A percentile compares a stretch with the other conserved stretches of the same genome.
Conservation (phyloP, 2,797 vertebrate species). For the Xiphorhynchus erythropygius region DNA sequence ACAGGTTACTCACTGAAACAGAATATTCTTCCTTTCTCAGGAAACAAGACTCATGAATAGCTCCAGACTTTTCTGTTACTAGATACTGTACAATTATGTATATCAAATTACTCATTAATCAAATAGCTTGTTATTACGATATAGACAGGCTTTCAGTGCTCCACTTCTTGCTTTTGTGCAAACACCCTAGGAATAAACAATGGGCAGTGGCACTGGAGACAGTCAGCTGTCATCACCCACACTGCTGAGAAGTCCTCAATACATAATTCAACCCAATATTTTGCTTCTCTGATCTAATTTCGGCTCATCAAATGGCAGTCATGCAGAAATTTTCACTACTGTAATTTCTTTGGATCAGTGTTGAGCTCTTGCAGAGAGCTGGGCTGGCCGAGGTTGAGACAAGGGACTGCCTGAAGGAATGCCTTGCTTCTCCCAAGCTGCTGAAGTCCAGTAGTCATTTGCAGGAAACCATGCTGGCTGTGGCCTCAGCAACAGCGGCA, state of each 20-base stretch:
- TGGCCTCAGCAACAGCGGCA: accelerated
- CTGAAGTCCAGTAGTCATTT: background rate
- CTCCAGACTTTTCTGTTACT: conserved; percentile 66
- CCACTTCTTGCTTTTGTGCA: background rate
- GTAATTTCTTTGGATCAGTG: background rate
- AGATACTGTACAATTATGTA: conserved; percentile 57
- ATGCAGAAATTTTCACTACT: background rate
- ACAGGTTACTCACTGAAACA: conserved; percentile 61
- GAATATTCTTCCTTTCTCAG: conserved; percentile 65
- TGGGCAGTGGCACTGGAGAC: background rate
- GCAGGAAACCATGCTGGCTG: accelerated
- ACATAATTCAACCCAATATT: conserved; percentile 44
- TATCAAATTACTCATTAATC: conserved; percentile 63
- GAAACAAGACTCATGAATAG: conserved; percentile 64
- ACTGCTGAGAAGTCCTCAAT: background rate
- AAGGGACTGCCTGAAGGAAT: background rate
- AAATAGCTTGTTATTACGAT: conserved; percentile 10
- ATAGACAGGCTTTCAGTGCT: background rate
- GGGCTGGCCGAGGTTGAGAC: background rate
- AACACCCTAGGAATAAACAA: background rate
- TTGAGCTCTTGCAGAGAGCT: background rate
- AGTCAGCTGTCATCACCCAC: background rate
- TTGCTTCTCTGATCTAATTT: conserved; percentile 39
- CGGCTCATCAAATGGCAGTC: background rate
- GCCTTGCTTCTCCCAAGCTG: background rate